Conservation (phyloP, 30 jellyfish, hydroid and myxozoan genomes). For the Sanderia malayensis region DNA sequence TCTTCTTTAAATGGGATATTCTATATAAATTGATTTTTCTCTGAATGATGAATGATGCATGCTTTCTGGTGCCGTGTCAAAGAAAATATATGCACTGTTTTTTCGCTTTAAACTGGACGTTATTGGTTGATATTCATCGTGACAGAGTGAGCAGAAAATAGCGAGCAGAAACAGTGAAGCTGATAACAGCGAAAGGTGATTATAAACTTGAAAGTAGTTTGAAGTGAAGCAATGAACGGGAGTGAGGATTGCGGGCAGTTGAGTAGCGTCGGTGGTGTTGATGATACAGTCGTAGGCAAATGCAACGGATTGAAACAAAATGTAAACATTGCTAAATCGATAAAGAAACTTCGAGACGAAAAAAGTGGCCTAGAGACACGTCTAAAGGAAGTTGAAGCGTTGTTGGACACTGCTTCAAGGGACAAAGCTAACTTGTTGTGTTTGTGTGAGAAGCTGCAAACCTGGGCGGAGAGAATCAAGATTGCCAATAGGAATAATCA, state of each 20-base stretch:
- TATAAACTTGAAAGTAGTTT: too few species aligned
- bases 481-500: conserved; percentile 52
- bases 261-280: neutral
- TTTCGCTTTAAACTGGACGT: too few species aligned
- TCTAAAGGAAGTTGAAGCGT: conserved; percentile 26
- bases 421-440: conserved; percentile 21
- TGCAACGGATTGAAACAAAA: neutral
- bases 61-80: too few species aligned
- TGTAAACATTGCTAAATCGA: conserved; percentile 30
- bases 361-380: conserved; percentile 13
- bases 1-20: too few species aligned
- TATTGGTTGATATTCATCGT: too few species aligned
- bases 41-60: too few species aligned
- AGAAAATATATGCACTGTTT: too few species aligned
- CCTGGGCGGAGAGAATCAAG: conserved; percentile 48
- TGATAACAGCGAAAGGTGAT: too few species aligned
- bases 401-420: conserved; percentile 6
- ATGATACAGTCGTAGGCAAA: neutral
- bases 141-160: too few species aligned
- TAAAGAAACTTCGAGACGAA: conserved; percentile 32
- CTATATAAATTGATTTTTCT: too few species aligned
- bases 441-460: conserved; percentile 25
- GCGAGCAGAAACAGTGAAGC: too few species aligned
- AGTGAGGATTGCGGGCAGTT: neutral
- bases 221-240: neutral